Evolutionary conservation across 2,113 vertebrate genomes (phyloP), one percentile per base, ranked within the genome.

Genomic region (Dicrurus megarhynchus): DNA sequence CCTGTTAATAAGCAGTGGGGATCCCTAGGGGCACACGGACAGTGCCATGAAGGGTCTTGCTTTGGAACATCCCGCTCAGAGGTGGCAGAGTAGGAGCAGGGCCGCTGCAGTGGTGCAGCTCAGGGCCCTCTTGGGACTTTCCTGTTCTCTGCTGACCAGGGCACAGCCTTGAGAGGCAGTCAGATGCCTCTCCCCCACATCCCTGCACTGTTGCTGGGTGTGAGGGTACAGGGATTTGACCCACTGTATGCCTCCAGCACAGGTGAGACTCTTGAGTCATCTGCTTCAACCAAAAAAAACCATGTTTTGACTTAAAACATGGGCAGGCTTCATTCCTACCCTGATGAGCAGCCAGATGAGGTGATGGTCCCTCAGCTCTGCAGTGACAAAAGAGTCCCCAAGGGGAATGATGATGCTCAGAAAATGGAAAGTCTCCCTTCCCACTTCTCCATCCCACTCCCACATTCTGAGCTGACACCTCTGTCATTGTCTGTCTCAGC

Each of bases 81-180:
- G 26, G 30, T 50, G 55, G 56, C 76, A 39, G 64, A 78, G 35
- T 39, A 50, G 56, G 56, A 87, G 42, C 39, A 39, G 52, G 42
- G 24, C n/a, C 20, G 32, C 15, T 0, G 1, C 61, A 2, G 0
- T 69, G 42, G 20, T 90, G 71, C 3, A 5, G 24, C 42, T 77
- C 53, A 47, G 46, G 73, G 46, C 5, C 28, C 32, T 44, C 55
- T 24, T 15, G 50, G n/a, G 37, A n/a, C n/a, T 63, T 61, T 11
- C 1, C 37, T 42, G 37, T 75, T 74, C 28, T 82, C 50, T 90
- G 65, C 53, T 60, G 35, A 64, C 13, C 1, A 6, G 44, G n/a
- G 37, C 65, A 64, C 27, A 55, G 63, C 37, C 44, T 55, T 65
- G 22, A 33, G 33, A 68, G 24, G 16, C 0, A 1, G 39, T 32